phyloP scores from a whole-genome alignment of 2,113 vertebrate species.

The Mus pahari region DNA sequence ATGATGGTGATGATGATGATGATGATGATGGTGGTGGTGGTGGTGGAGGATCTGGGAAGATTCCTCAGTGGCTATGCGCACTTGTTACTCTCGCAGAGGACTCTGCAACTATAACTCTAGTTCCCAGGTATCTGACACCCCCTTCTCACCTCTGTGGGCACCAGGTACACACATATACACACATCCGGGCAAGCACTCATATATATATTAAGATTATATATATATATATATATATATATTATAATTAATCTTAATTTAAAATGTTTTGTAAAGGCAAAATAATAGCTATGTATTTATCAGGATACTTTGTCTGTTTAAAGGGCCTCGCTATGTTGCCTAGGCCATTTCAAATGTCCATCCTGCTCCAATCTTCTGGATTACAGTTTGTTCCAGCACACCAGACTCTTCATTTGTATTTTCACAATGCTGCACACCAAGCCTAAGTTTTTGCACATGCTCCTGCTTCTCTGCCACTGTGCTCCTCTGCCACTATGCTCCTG shows the following conservation, averaged over 20 bases:
- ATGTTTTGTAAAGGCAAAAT: background rate
- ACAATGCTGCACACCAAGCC: background rate
- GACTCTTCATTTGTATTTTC: background rate
- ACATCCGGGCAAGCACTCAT: background rate
- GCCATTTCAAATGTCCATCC: background rate
- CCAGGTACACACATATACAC: background rate
- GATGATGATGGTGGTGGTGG: background rate
- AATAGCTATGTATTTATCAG: background rate
- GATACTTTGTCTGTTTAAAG: background rate
- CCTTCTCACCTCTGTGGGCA: background rate
- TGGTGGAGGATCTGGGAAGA: background rate
- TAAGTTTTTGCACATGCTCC: background rate
- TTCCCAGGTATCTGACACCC: background rate
- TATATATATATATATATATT: no score
- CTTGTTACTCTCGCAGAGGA: background rate
- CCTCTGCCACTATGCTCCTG: no score
- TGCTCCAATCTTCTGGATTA: background rate
- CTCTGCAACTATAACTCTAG: background rate
- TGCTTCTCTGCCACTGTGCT: background rate
- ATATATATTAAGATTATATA: no score
- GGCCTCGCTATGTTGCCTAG: background rate
- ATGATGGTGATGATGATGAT: background rate
- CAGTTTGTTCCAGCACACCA: background rate
- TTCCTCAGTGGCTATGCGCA: background rate
- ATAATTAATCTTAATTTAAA: background rate